A percentile compares a stretch with the other conserved stretches of the same genome.
Evolutionary conservation across 53 echinoderm and acorn worm species (phyloP).

Genomic region (Crossaster papposus): DNA sequence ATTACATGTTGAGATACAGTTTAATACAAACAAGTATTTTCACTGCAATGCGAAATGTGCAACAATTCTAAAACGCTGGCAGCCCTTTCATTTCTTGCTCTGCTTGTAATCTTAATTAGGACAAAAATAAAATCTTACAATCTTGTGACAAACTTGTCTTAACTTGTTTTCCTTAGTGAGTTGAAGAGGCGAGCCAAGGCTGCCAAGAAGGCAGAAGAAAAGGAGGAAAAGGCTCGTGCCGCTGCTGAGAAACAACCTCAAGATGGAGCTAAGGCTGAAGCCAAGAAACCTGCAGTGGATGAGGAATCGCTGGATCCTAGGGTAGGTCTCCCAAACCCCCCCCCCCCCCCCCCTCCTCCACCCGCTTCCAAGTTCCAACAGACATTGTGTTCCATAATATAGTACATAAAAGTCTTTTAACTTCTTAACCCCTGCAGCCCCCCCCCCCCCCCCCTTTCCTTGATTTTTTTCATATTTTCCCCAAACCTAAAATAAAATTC

Average conservation of each 20-base stretch:
- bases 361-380: too few relatives aligned
- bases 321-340: slow-evolving; percentile 59
- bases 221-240: slow-evolving; percentile 86
- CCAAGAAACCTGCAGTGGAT: slow-evolving; percentile 79
- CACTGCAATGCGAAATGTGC: neutral
- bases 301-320: slow-evolving; percentile 89
- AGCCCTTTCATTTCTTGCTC: slow-evolving; percentile 22
- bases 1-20: too few relatives aligned
- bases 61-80: neutral
- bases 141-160: neutral
- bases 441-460: too few relatives aligned
- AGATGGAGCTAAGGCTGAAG: slow-evolving; percentile 7
- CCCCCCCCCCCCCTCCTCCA: too few relatives aligned
- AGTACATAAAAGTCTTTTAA: too few relatives aligned
- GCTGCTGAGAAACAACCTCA: slow-evolving; percentile 66
- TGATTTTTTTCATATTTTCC: too few relatives aligned
- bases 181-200: slow-evolving; percentile 95
- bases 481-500: too few relatives aligned
- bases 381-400: too few relatives aligned
- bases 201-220: slow-evolving; percentile 95
- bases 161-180: slow-evolving; percentile 60
- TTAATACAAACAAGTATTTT: too few relatives aligned
- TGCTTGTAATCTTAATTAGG: neutral
- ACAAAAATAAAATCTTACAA: too few relatives aligned
- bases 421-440: neutral